Base-by-base conservation (phyloP, 2,113 vertebrate species). In the Bagarius yarrelli region DNA sequence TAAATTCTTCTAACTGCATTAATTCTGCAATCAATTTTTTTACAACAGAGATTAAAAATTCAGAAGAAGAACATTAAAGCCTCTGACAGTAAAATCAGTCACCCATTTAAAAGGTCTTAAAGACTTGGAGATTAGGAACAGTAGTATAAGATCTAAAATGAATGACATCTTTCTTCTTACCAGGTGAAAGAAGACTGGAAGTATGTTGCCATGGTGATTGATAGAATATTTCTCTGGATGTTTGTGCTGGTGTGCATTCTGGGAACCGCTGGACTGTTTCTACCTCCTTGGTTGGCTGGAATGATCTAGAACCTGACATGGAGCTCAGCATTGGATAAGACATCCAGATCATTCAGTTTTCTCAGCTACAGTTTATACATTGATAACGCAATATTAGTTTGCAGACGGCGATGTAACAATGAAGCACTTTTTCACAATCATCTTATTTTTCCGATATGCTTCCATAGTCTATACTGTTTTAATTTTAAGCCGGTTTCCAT, bases 121-220 rank as follows among this genome's bases (percentile, higher is more conserved):
- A 89, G 87, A 88, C 85, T 86, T 21, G 36, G 12, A 84, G 85
- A 88, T 85, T 69, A 86, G 84, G 83, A 81, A 71, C 83, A 76
- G 79, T 77, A 78, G 79, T 78, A 70, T 85, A 81, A 87, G 82
- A 86, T 84, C 71, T 83, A 59, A 88, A 87, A 86, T 67, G 56
- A n/a, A 79, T 85, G 40, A 84, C 44, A 87, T 44, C 76, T 83
- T 89, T 72, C 84, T 71, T 73, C 30, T 21, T 87, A 36, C 23
- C 89, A 99, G 98, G 96, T 98, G 88, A 98, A 96, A 87, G 96
- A 98, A 78, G 98, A 99, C 91, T 99, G 98, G 98, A 99, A 98
- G 83, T 99, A 97, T 0, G 96, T 99, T 25, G 98, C 97, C 1
- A 98, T 99, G 98, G 98, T 99, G 88, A 96, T 99, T 16, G 98